Evolutionary conservation across 2,888 invertebrate species (phyloP), one percentile per base, ranked within the genome.

Genomic region (Tenodera sinensis): DNA sequence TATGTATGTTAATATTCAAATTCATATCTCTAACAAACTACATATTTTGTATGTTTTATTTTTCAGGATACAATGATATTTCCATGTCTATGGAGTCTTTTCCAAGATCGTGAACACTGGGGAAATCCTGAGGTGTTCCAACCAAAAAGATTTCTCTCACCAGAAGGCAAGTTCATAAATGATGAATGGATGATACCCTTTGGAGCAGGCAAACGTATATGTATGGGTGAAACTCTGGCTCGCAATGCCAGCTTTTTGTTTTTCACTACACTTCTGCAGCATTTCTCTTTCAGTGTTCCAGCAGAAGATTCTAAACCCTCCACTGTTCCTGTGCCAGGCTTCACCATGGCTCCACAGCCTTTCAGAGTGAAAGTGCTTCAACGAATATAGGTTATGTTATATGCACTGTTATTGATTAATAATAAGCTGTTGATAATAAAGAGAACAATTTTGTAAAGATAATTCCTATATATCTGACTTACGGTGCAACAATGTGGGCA

Each of bases 101-200:
- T 89, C 25, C 90, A 90, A 54, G 91, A 91, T 88, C 87, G 83
- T 2, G 88, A 89, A 2, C 90, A 90, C 71, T 91, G 91, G 91
- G 90, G 91, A 14, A 91, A 91, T 88, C 91, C 91, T 28, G 91
- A 91, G 82, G 90, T 86, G 25, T 91, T 91, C 88, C 88, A 91
- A 28, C 91, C 91, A 2, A 91, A 91, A 88, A 89, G 91, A 15
- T 91, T 90, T 85, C 88, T 91, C 20, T 88, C 89, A 82, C 30
- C 83, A 71, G 89, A 91, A 42, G 91, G 91, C 12, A 90, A 90
- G 28, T 71, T 91, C 34, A 85, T 89, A 42, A 89, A 89, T 71
- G 90, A 91, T 47, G 91, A 90, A 25, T 90, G 89, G 71, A 83
- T 91, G 54, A 85, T 91, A 15, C 89, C 90, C 2, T 91, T 91